Percentiles rank a stretch among this genome's conserved stretches.
Conservation (phyloP, 1,140 invertebrate species). For the Aplysia californica region DNA sequence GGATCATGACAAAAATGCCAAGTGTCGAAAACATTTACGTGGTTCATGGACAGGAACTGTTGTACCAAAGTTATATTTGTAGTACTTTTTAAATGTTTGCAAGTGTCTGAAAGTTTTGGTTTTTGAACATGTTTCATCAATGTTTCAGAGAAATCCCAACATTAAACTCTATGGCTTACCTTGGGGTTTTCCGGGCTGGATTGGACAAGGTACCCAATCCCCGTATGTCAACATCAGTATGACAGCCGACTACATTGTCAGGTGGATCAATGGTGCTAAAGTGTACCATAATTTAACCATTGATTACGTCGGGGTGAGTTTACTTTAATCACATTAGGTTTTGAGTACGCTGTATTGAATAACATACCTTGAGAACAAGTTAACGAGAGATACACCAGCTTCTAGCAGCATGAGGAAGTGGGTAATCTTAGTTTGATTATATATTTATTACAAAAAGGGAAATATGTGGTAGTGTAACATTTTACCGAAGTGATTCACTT, state of each 20-base stretch:
- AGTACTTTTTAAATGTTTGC: neutral
- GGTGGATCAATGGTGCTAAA: constrained; percentile 64
- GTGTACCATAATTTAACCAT: constrained; percentile 61
- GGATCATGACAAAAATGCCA: too few relatives aligned
- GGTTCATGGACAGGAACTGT: too few relatives aligned
- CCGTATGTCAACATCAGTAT: constrained; percentile 54
- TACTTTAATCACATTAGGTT: neutral
- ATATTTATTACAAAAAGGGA: too few relatives aligned
- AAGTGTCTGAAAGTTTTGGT: neutral
- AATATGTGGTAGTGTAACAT: neutral
- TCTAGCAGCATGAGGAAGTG: neutral
- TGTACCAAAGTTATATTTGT: too few relatives aligned
- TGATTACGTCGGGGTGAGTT: constrained; percentile 61
- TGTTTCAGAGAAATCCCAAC: constrained; percentile 64
- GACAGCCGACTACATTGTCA: constrained; percentile 61
- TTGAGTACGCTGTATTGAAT: neutral
- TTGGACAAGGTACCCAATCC: constrained; percentile 51
- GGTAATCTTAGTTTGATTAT: neutral
- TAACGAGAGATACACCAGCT: too few relatives aligned
- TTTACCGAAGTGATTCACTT: neutral
- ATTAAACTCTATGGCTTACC: constrained; percentile 65
- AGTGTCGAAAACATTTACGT: too few relatives aligned
- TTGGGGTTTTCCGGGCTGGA: constrained; percentile 67
- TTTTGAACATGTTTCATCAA: too few relatives aligned
- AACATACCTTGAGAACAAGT: too few relatives aligned